Percentiles rank a stretch among this genome's conserved stretches.
phyloP scores from a whole-genome alignment of 1,140 invertebrate genomes.

The Heliconius nattereri region DNA sequence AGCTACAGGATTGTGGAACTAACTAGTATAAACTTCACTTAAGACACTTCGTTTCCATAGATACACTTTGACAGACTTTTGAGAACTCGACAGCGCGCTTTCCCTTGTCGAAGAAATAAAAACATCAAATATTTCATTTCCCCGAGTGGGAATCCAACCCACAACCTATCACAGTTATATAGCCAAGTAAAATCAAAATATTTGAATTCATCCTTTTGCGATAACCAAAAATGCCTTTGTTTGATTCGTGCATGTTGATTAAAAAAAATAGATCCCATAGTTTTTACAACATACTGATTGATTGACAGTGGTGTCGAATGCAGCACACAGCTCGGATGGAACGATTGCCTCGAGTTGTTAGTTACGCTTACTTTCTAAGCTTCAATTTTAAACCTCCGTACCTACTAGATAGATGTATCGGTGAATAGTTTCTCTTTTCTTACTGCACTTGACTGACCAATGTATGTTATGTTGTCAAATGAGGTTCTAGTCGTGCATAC shows the following conservation, averaged over 20 bases:
- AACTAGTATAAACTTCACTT: background rate
- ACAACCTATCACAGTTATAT: no score
- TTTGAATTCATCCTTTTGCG: background rate
- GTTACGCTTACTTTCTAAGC: conserved; percentile 14
- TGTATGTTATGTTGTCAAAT: background rate
- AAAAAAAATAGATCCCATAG: background rate
- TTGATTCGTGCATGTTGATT: conserved; percentile 9
- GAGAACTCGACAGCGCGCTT: no score
- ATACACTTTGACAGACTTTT: no score
- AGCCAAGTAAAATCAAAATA: background rate
- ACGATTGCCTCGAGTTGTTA: conserved; percentile 4
- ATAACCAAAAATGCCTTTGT: background rate
- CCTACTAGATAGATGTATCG: background rate
- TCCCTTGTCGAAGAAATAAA: no score
- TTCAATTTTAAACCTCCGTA: conserved; percentile 7
- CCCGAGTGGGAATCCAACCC: no score
- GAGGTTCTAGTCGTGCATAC: background rate
- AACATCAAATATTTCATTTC: no score
- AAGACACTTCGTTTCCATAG: no score
- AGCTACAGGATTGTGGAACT: background rate
- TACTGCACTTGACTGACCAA: background rate
- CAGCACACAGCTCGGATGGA: conserved; percentile 6
- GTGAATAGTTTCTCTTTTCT: background rate
- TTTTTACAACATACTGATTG: conserved; percentile 11
- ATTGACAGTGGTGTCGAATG: conserved; percentile 11